Evolutionary conservation across 1,140 invertebrate genomes (phyloP).

Genomic region (Atopsyche davidsoni): DNA sequence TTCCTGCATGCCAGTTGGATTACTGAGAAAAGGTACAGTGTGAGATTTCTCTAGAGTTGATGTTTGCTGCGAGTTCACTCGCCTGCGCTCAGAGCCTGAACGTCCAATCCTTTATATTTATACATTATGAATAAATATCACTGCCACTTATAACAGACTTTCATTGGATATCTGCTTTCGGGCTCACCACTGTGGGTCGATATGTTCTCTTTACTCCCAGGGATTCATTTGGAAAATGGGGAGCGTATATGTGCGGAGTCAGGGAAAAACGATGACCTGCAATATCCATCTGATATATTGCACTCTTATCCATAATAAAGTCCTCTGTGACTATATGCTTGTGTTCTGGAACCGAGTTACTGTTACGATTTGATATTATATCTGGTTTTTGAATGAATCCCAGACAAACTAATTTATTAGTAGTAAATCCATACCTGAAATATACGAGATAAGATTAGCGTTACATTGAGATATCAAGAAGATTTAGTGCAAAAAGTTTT

Average conservation of each 20-base stretch:
- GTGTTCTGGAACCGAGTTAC: constrained; percentile 25
- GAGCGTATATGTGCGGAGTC: constrained; percentile 55
- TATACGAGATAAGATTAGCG: constrained; percentile 7
- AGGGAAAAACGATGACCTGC: constrained; percentile 56
- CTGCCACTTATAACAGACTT: constrained; percentile 24
- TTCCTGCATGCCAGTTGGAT: background rate
- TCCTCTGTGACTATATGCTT: constrained; percentile 52
- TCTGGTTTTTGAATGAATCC: constrained; percentile 56
- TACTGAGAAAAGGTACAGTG: too few species aligned
- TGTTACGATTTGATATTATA: constrained; percentile 5
- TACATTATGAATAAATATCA: constrained; percentile 31
- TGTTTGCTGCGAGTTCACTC: constrained; percentile 24
- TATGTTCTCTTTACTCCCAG: constrained; percentile 14
- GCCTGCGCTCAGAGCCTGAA: constrained; percentile 28
- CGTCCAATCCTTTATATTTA: constrained; percentile 29
- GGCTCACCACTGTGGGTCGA: constrained; percentile 27
- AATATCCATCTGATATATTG: constrained; percentile 62
- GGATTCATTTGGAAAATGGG: constrained; percentile 29
- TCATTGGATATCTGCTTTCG: background rate
- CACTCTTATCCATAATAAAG: constrained; percentile 55
- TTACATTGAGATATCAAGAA: background rate
- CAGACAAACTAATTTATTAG: constrained; percentile 57
- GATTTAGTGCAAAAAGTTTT: background rate
- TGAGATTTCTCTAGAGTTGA: constrained; percentile 19
- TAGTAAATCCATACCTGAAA: constrained; percentile 59